A percentile compares a stretch with the other conserved stretches of the same genome.
Evolutionary conservation across 2,888 invertebrate genomes (phyloP).

Genomic region (Melanchra persicariae): DNA sequence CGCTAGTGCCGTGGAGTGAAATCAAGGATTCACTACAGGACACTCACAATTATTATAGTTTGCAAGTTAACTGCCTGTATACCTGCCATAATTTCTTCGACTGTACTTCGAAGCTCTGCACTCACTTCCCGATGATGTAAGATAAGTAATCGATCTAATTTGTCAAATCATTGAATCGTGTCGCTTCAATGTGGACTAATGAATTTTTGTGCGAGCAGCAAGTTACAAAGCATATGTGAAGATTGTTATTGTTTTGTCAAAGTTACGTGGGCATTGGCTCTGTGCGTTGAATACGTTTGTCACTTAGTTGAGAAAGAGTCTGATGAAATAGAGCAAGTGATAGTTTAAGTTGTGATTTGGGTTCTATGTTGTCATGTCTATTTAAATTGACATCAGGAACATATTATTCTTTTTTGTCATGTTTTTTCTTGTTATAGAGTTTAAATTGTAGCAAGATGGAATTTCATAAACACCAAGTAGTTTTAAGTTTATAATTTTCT

Average conservation of each 20-base stretch:
- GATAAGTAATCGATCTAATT: constrained; percentile 72
- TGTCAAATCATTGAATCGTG: constrained; percentile 72
- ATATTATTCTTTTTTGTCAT: neutral
- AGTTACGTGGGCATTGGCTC: constrained; percentile 45
- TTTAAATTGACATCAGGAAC: neutral
- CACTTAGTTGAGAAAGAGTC: constrained; percentile 54
- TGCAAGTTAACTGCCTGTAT: neutral
- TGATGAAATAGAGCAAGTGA: constrained; percentile 34
- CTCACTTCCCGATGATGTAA: constrained; percentile 72
- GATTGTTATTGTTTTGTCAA: constrained; percentile 45
- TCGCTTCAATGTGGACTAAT: constrained; percentile 62
- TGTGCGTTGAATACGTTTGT: constrained; percentile 37
- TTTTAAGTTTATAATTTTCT: neutral
- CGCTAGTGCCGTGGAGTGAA: neutral
- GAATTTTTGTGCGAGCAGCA: constrained; percentile 61
- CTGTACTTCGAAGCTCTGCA: constrained; percentile 43
- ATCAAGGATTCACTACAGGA: neutral
- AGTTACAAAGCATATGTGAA: constrained; percentile 39
- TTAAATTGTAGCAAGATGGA: neutral
- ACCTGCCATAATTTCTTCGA: neutral
- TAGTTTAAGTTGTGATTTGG: constrained; percentile 21
- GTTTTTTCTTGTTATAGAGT: neutral
- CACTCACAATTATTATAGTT: neutral
- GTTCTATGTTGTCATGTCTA: neutral
- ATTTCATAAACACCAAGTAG: too few species aligned